These are phyloP conservation scores for Brienomyrus brachyistius DNA, from an alignment of 2,113 vertebrate genomes.

Conservation along the genomic window DNA sequence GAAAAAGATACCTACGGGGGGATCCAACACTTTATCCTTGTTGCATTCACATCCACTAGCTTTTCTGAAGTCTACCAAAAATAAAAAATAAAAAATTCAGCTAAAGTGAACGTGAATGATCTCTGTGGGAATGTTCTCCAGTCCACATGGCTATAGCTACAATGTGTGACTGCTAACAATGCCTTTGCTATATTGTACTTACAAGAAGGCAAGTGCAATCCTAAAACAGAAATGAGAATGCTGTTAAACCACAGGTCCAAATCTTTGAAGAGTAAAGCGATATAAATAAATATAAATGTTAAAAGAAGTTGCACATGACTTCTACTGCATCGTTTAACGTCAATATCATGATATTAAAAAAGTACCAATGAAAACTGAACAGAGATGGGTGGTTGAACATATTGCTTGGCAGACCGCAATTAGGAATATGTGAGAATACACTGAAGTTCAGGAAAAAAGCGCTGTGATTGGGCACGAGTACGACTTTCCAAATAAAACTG, in stretches of 20 bases:
- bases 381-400: neutral
- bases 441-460: neutral
- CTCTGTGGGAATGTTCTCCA: neutral
- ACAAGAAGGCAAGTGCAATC: neutral
- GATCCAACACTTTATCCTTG: neutral
- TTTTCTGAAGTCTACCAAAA: neutral
- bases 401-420: neutral
- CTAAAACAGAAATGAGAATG: neutral
- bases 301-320: neutral
- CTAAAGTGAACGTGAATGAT: neutral
- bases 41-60: neutral
- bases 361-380: neutral
- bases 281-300: neutral
- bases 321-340: neutral
- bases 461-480: neutral
- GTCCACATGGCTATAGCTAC: neutral
- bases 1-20: neutral
- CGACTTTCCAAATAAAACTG: neutral
- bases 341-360: neutral
- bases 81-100: neutral
- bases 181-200: neutral
- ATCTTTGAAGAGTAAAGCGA: neutral
- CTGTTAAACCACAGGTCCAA: neutral
- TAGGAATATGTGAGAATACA: neutral
- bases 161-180: neutral